Evolutionary conservation across 2,113 vertebrate species (phyloP), one percentile per base, ranked within the genome.

Genomic region (Macquaria ambigua): DNA sequence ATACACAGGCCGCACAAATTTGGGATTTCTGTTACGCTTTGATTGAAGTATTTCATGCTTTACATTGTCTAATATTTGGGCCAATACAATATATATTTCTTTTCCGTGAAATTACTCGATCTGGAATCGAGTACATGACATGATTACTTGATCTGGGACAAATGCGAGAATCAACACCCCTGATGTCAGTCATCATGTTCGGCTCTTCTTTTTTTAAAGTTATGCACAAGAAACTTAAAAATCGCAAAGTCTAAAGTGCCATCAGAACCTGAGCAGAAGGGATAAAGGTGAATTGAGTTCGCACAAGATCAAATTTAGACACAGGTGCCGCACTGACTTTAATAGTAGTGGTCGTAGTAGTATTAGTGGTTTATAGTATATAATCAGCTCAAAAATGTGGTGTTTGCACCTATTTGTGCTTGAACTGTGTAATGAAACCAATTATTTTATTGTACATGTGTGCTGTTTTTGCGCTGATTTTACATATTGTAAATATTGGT

Each of bases 381-480:
- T 1, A 41, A 37, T 67, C 80, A 86, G 62, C 62, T 72, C 16
- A 64, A 31, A 77, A 69, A 66, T 71, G 25, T 64, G 21, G 20
- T 37, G 61, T 86, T 81, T 73, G 83, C 83, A 64, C 8, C n/a
- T 39, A 67, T 81, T 77, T 84, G 62, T 69, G 71, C 61, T 82
- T 31, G 2, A 37, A 66, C 62, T 5, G 59, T 53, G 0, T 25
- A 77, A 83, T 25, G 61, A 34, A 72, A 74, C 4, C 18, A 52
- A 25, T 77, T 14, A 1, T 34, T 83, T 81, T 89, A 79, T 70
- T 80, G 80, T 8, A 52, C 0, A 41, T 6, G 25, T 66, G 68
- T 66, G 71, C 67, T 69, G 39, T 77, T 90, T 89, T 87, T 83
- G 18, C 82, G 87, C 90, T 93, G 81, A 90, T 58, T 74, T 75